Percentiles rank a stretch among this genome's conserved stretches.
phyloP scores from a whole-genome alignment of 2,888 invertebrate genomes.

The Hylaea fasciaria region DNA sequence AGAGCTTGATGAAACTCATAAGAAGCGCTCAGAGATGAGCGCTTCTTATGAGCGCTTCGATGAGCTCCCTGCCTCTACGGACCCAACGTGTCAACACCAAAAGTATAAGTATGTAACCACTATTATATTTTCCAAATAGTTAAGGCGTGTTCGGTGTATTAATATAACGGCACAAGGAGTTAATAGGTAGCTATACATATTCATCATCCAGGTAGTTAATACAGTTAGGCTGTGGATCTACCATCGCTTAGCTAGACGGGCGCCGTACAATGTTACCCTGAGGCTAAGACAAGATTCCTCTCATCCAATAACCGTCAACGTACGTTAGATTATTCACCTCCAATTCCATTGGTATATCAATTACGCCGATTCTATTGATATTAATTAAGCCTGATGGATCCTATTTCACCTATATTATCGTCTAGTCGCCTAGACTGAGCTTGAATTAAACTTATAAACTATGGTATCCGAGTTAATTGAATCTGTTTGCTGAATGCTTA shows the following conservation, averaged over 20 bases:
- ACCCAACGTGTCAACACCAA: no score
- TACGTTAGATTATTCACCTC: conserved; percentile 17
- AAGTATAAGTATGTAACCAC: no score
- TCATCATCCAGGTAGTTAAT: neutral
- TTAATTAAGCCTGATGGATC: conserved; percentile 3
- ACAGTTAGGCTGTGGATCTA: neutral
- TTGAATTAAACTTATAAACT: neutral
- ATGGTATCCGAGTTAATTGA: neutral
- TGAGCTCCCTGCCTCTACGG: no score
- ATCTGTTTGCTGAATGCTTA: no score
- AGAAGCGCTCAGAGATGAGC: no score
- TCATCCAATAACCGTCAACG: conserved; percentile 26
- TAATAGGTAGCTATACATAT: no score
- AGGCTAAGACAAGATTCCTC: conserved; percentile 20
- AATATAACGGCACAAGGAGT: no score
- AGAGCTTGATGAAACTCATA: no score
- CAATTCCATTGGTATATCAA: conserved; percentile 10
- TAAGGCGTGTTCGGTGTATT: no score
- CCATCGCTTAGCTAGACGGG: neutral
- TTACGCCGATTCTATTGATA: conserved; percentile 3
- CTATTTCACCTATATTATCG: conserved; percentile 1
- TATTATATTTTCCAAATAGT: no score
- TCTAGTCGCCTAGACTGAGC: no score
- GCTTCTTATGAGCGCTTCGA: no score
- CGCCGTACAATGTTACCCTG: neutral